Base-by-base conservation (phyloP, 35 echinoderm and acorn worm genomes). In the Nesometra sesokonis region DNA sequence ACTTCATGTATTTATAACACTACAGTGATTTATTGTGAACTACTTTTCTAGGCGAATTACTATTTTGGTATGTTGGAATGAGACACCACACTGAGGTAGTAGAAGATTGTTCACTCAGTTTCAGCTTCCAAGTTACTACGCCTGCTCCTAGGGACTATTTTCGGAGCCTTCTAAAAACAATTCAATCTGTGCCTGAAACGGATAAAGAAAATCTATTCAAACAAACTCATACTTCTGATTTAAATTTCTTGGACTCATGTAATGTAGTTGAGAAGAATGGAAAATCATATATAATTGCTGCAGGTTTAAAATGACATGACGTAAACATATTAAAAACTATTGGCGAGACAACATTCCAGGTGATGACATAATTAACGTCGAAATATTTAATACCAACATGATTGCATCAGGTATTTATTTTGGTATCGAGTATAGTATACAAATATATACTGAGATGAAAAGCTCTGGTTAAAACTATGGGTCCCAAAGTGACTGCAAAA, bases 41-140 rank as follows among this genome's bases (percentile, higher is more conserved):
- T 19, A 37, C 0, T 85, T 35, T 85, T 40, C 0, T 34, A 97
- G 95, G 95, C 47, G 95, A 97, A 34, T 46, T 90, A 39, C 36
- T 97, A 40, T 87, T 93, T 76, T 97, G 91, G 92, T 97, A 89
- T 92, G 76, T 87, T 23, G 86, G 86, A 36, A 94, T 94, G 92
- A 36, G 90, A 13, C 90, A 93, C 32, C 91, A 94, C 77, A 91
- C 85, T 33, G 95, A 97, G 57, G 95, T 94, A 5, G 80, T 89
- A 11, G 86, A 97, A 21, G 95, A 82, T 36, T 97, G 95, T 84
- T 97, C 95, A 8, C 87, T 97, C 52, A 97, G 92, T 77, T 90
- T 92, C 77, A 97, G 84, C 32, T 94, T 93, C 77, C 47, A 52
- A 21, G 79, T 97, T 32, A 86, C 93, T 32, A 87, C 76, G 29